A percentile compares a stretch with the other conserved stretches of the same genome.
phyloP scores from a whole-genome alignment of 1,140 invertebrate genomes.

The Lamellibrachia luymesi region DNA sequence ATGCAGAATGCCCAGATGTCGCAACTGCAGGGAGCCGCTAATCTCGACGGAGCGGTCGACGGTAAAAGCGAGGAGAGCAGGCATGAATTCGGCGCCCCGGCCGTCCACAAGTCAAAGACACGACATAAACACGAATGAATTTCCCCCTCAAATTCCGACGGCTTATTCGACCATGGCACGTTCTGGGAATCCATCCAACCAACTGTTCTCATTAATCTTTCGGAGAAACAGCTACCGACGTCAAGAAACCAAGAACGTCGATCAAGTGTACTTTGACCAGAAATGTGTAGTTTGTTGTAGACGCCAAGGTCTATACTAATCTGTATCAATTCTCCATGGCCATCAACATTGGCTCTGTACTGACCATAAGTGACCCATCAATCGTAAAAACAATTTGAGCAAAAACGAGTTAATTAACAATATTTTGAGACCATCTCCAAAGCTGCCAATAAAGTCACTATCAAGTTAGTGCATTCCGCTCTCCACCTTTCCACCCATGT shows the following conservation, averaged over 20 bases:
- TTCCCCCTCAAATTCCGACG: no score
- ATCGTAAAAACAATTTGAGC: no score
- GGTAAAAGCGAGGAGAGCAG: background rate
- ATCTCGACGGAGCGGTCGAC: background rate
- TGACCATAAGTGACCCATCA: no score
- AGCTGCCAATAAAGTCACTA: background rate
- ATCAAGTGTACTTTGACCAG: background rate
- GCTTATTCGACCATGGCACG: no score
- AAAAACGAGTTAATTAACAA: background rate
- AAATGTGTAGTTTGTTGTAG: no score
- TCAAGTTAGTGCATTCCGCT: no score
- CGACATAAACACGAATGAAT: no score
- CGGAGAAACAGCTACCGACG: background rate
- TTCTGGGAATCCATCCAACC: background rate
- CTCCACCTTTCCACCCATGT: no score
- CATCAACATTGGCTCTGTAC: no score
- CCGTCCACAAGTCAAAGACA: background rate
- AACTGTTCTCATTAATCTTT: background rate
- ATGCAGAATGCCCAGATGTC: background rate
- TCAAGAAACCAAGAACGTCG: background rate
- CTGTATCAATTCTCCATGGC: no score
- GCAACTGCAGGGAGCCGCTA: background rate
- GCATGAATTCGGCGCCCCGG: background rate
- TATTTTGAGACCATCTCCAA: background rate
- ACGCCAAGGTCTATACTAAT: no score